Percentiles rank a stretch among this genome's conserved stretches.
These are phyloP conservation scores for Platycercus adscitus DNA, from an alignment of 2,113 vertebrate genomes.

Conservation along the genomic window DNA sequence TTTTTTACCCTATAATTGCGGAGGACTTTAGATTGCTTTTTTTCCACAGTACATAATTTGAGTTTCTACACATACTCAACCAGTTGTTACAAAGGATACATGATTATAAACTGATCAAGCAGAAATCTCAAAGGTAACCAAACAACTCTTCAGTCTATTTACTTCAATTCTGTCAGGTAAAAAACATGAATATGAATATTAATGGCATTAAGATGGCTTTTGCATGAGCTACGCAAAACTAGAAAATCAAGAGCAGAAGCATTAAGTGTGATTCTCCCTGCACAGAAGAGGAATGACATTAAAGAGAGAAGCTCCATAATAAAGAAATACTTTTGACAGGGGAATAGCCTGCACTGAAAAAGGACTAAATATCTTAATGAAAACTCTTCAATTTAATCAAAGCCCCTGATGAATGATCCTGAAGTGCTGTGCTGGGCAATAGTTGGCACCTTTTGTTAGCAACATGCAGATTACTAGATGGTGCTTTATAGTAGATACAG, in stretches of 20 bases:
- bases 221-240: not conserved
- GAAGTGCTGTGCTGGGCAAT: not conserved
- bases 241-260: not conserved
- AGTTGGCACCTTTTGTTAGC: not conserved
- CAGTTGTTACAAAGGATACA: not conserved
- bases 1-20: not conserved
- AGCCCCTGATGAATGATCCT: not conserved
- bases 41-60: not conserved
- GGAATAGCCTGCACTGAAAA: not conserved
- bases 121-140: conserved; percentile 13
- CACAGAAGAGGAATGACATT: not conserved
- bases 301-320: not conserved
- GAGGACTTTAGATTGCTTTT: not conserved
- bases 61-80: not conserved
- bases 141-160: not conserved
- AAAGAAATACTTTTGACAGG: not conserved
- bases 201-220: not conserved
- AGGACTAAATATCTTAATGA: not conserved
- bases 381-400: not conserved
- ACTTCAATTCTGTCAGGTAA: conserved; percentile 17
- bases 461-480: not conserved
- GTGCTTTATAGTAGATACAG: not conserved
- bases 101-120: conserved; percentile 25
- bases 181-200: not conserved
- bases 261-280: not conserved